These are phyloP conservation scores for Magallana nippona DNA, from an alignment of 2,888 invertebrate species.

Conservation along the genomic window DNA sequence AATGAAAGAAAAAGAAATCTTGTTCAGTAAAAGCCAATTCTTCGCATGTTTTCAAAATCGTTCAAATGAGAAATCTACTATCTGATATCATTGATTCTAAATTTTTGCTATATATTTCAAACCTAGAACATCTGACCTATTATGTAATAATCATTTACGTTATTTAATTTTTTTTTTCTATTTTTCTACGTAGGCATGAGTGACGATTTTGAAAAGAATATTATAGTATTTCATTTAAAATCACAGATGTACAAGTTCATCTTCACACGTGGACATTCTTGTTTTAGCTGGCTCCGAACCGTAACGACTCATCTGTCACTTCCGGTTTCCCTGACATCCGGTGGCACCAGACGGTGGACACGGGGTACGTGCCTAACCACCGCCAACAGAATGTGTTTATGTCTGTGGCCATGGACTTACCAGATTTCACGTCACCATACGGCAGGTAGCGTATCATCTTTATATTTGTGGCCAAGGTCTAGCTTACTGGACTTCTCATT, in stretches of 20 bases:
- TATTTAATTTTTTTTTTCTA: too few species aligned
- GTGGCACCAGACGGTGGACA: constrained; percentile 75
- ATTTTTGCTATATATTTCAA: too few species aligned
- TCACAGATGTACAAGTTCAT: background rate
- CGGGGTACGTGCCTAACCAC: constrained; percentile 72
- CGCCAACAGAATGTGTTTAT: constrained; percentile 71
- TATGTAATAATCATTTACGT: too few species aligned
- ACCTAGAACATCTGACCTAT: too few species aligned
- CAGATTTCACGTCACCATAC: constrained; percentile 69
- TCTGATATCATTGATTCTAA: too few species aligned
- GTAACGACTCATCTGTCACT: constrained; percentile 51
- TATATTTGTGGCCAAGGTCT: constrained; percentile 58
- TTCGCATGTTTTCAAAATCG: too few species aligned
- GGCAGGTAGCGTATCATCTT: constrained; percentile 53
- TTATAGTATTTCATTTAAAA: too few species aligned
- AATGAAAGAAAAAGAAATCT: too few species aligned
- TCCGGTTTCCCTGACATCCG: constrained; percentile 72
- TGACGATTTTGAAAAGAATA: background rate
- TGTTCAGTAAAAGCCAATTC: too few species aligned
- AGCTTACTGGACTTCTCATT: constrained; percentile 73
- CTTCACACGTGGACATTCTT: background rate
- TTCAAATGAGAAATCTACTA: too few species aligned
- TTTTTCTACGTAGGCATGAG: background rate
- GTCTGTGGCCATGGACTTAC: constrained; percentile 75
- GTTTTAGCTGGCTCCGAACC: constrained; percentile 49